phyloP scores from a whole-genome alignment of 2,888 invertebrate genomes.

The Rhaphigaster nebulosa region DNA sequence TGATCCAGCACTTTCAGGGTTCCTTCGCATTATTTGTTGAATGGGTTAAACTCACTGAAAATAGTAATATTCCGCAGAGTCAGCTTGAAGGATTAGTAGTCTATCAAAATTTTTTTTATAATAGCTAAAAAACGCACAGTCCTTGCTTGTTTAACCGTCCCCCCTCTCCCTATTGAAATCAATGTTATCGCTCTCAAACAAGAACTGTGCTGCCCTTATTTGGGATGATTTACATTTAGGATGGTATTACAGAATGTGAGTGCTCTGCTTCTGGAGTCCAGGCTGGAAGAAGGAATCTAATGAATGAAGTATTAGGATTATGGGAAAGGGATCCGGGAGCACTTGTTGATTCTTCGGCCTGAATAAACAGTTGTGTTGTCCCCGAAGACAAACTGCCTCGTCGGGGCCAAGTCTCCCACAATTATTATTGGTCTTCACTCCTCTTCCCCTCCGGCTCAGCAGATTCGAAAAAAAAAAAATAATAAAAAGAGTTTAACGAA shows the following conservation, averaged over 20 bases:
- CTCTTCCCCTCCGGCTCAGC: neutral
- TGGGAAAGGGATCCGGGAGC: neutral
- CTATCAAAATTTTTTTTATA: too few species aligned
- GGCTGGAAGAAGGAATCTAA: neutral
- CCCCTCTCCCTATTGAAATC: neutral
- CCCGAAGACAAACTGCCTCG: constrained; percentile 22
- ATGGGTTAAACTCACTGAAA: too few species aligned
- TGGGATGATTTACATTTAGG: neutral
- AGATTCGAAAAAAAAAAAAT: neutral
- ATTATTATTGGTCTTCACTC: neutral
- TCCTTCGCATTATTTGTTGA: too few species aligned
- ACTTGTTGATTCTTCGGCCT: constrained; percentile 40
- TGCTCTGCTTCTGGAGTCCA: neutral
- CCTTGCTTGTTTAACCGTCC: too few species aligned
- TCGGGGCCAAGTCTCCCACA: neutral
- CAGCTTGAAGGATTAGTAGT: too few species aligned
- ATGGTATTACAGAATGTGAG: neutral
- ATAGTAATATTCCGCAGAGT: too few species aligned
- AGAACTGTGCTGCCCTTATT: neutral
- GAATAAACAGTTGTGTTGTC: constrained; percentile 44
- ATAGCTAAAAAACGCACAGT: too few species aligned
- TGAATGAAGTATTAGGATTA: constrained; percentile 47
- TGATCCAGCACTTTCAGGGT: too few species aligned
- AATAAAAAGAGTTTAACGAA: constrained; percentile 17
- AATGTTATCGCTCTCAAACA: neutral